A percentile compares a stretch with the other conserved stretches of the same genome.
phyloP scores from a whole-genome alignment of 2,113 vertebrate genomes.

The Desmodus rotundus region DNA sequence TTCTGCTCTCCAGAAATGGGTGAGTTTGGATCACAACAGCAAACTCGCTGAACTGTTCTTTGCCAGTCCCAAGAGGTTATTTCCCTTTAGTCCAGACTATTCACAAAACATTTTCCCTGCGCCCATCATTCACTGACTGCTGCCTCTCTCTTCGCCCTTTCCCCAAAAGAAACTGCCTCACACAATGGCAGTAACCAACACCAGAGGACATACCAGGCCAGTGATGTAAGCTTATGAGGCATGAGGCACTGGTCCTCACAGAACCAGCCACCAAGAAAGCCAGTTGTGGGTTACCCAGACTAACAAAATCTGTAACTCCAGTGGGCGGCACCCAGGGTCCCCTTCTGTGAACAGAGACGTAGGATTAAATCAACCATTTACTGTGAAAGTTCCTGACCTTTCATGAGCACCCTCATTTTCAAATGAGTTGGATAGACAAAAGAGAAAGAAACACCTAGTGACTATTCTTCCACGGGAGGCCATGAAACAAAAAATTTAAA shows the following conservation, averaged over 20 bases:
- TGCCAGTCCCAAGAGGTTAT: not conserved
- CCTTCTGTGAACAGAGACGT: not conserved
- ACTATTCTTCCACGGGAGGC: not conserved
- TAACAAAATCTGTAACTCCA: accelerated
- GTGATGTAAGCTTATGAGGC: not conserved
- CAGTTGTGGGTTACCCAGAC: not conserved
- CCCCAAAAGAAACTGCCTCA: not conserved
- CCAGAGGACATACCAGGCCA: not conserved
- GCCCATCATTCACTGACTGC: not conserved
- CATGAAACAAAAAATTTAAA: not conserved
- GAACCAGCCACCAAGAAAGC: not conserved
- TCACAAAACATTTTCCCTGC: not conserved
- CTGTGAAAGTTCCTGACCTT: not conserved
- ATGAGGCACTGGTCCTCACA: not conserved
- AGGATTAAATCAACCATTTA: not conserved
- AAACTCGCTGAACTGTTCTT: not conserved
- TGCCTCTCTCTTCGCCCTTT: not conserved
- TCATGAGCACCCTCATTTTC: not conserved
- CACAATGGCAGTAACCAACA: accelerated
- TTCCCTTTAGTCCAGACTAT: not conserved
- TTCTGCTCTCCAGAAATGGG: not conserved
- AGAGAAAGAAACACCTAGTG: not conserved
- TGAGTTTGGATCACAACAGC: not conserved
- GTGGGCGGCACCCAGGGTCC: not conserved
- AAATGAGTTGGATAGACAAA: not conserved